Conservation (phyloP, 1,140 invertebrate species). For the Penaeus chinensis region DNA sequence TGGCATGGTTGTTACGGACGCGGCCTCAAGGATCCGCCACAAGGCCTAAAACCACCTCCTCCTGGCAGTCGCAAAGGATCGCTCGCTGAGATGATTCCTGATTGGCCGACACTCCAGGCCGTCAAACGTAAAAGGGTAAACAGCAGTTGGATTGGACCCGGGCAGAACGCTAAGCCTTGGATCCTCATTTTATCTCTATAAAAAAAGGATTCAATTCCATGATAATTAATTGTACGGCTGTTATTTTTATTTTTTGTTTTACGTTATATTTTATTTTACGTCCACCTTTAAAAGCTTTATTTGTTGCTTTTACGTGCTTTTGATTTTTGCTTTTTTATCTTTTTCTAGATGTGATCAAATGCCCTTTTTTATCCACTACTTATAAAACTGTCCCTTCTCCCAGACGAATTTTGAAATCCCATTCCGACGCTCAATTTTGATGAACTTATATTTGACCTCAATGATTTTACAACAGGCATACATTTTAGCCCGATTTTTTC, state of each 20-base stretch:
- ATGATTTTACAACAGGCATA: too few species aligned
- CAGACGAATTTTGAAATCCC: not conserved
- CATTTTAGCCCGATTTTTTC: too few species aligned
- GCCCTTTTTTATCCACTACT: not conserved
- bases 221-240: too few species aligned
- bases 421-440: too few species aligned
- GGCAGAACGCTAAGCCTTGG: not conserved
- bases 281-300: conserved; percentile 22
- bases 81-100: conserved; percentile 95
- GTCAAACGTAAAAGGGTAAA: conserved; percentile 73
- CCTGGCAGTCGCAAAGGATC: conserved; percentile 70
- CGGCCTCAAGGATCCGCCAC: not conserved
- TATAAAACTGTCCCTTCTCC: not conserved
- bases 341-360: conserved; percentile 43
- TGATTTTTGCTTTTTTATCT: conserved; percentile 4
- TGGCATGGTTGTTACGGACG: not conserved
- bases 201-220: too few species aligned
- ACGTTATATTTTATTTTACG: conserved; percentile 17
- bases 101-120: conserved; percentile 93
- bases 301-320: conserved; percentile 8
- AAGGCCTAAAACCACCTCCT: conserved; percentile 45
- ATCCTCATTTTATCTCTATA: not conserved
- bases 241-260: too few species aligned
- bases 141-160: conserved; percentile 68
- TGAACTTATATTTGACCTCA: too few species aligned